Percentiles rank a stretch among this genome's conserved stretches.
Conservation (phyloP, 2,888 invertebrate genomes). For the Epicampocera succincta region DNA sequence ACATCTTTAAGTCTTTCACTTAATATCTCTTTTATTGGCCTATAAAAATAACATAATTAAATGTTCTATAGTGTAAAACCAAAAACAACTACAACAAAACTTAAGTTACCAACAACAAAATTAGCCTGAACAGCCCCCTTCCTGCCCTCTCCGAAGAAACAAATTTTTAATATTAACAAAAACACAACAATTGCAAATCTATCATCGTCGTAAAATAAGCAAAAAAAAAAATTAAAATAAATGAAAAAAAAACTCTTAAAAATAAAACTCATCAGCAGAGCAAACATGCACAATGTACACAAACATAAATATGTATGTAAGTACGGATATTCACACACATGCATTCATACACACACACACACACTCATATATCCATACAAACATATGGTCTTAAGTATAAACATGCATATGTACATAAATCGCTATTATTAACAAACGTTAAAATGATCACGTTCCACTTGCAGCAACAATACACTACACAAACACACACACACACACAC, state of each 20-base stretch:
- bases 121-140: conserved; percentile 16
- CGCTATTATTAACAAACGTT: conserved; percentile 70
- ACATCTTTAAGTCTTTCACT: background rate
- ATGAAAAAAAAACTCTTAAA: conserved; percentile 57
- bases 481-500: too few relatives aligned
- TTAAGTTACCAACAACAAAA: conserved; percentile 22
- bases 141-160: background rate
- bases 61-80: conserved; percentile 16
- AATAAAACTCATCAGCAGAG: conserved; percentile 51
- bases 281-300: background rate
- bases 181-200: conserved; percentile 29
- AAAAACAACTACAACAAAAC: background rate
- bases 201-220: conserved; percentile 1
- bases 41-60: conserved; percentile 19
- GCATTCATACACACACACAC: too few relatives aligned
- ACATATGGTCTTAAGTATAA: background rate
- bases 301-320: background rate
- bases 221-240: background rate
- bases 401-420: conserved; percentile 48
- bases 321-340: background rate
- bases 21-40: background rate
- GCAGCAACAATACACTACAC: conserved; percentile 71
- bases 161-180: conserved; percentile 5
- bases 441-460: conserved; percentile 80
- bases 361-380: too few relatives aligned